These are phyloP conservation scores for Limnephilus rhombicus DNA, from an alignment of 2,888 invertebrate genomes.

Conservation along the genomic window DNA sequence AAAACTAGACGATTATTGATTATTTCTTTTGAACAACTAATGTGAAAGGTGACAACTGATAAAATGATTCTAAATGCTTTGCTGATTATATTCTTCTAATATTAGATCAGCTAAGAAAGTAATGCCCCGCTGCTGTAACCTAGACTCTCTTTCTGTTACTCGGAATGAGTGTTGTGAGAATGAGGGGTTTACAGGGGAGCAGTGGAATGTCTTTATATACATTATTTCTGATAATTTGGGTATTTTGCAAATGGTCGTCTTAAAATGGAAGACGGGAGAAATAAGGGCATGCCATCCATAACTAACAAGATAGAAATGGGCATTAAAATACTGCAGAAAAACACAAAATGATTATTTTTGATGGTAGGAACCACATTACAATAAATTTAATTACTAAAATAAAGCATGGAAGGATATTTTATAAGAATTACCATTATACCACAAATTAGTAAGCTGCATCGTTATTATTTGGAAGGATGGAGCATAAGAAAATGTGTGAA, in stretches of 20 bases:
- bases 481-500: slow-evolving; percentile 80
- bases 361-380: slow-evolving; percentile 77
- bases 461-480: slow-evolving; percentile 71
- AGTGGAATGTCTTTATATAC: slow-evolving; percentile 85
- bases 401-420: neutral
- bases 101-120: neutral
- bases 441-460: slow-evolving; percentile 63
- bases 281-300: slow-evolving; percentile 86
- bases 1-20: no score
- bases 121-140: neutral
- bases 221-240: slow-evolving; percentile 72
- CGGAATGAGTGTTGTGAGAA: no score
- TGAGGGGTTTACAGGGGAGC: slow-evolving; percentile 78
- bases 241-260: slow-evolving; percentile 90
- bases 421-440: slow-evolving; percentile 69
- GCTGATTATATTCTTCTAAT: neutral
- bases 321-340: slow-evolving; percentile 82
- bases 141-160: neutral
- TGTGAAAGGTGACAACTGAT: no score
- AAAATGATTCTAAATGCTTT: neutral
- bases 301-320: slow-evolving; percentile 89
- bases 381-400: neutral
- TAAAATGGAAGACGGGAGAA: slow-evolving; percentile 83
- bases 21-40: neutral
- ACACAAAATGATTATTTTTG: slow-evolving; percentile 84